Conservation (phyloP, 2,113 vertebrate species). For the Leptosomus discolor region DNA sequence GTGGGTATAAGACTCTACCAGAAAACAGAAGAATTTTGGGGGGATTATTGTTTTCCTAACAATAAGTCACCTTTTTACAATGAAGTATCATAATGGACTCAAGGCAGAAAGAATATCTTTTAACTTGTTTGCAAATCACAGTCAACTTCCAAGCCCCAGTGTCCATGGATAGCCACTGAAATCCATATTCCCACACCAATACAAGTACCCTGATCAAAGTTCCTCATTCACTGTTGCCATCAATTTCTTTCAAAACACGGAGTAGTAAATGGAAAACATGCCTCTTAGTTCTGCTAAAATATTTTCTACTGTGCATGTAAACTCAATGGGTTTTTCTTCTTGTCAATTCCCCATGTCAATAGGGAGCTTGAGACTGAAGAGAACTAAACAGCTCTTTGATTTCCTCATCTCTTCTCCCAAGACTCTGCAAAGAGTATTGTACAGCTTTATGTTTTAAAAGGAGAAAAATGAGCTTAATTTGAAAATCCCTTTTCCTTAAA, state of each 20-base stretch:
- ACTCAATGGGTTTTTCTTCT: neutral
- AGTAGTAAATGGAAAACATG: neutral
- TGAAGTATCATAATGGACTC: neutral
- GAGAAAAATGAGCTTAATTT: neutral
- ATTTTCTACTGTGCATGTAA: neutral
- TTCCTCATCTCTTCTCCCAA: neutral
- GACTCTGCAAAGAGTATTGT: neutral
- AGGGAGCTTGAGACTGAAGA: neutral
- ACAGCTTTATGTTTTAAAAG: neutral
- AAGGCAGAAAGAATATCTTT: neutral
- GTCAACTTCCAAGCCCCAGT: neutral
- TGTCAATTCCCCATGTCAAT: neutral
- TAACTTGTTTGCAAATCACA: neutral
- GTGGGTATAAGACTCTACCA: neutral
- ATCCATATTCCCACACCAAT: neutral
- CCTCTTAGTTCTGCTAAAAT: neutral
- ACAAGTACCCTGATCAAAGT: neutral
- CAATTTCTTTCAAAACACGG: neutral
- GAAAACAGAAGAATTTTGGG: neutral
- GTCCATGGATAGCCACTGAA: neutral
- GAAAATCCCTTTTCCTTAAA: neutral
- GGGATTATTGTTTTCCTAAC: neutral
- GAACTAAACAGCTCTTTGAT: neutral
- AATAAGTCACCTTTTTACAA: neutral
- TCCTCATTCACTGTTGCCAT: neutral